These are phyloP conservation scores for Todiramphus saurophagus DNA, from an alignment of 2,113 vertebrate genomes.

Conservation along the genomic window DNA sequence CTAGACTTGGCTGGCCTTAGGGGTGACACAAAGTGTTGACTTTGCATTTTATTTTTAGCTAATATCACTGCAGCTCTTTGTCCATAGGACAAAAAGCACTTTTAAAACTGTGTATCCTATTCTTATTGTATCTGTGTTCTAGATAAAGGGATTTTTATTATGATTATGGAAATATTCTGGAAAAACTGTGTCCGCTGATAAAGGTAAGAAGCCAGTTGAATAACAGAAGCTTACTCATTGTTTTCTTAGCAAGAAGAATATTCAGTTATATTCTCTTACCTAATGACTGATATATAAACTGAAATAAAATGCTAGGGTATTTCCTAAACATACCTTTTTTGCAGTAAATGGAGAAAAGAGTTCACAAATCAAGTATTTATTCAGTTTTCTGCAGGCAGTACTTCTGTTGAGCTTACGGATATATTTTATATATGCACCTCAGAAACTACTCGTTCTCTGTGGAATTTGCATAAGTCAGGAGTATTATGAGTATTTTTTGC, in stretches of 20 bases:
- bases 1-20: not conserved
- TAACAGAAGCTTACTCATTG: not conserved
- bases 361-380: not conserved
- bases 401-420: not conserved
- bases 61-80: not conserved
- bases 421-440: not conserved
- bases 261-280: not conserved
- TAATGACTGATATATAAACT: not conserved
- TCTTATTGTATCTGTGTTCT: not conserved
- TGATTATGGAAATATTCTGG: constrained; percentile 20
- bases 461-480: not conserved
- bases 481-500: not conserved
- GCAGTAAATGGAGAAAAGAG: not conserved
- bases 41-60: not conserved
- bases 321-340: not conserved
- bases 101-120: not conserved
- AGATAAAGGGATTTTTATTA: not conserved
- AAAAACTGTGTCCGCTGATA: constrained; percentile 18
- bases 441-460: not conserved
- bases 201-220: not conserved
- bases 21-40: not conserved
- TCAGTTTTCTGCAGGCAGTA: not conserved
- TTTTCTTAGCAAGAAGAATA: constrained; percentile 5
- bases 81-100: not conserved
- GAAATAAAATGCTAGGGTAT: not conserved